phyloP scores from a whole-genome alignment of 1,140 invertebrate genomes.

The Heliconius himera region DNA sequence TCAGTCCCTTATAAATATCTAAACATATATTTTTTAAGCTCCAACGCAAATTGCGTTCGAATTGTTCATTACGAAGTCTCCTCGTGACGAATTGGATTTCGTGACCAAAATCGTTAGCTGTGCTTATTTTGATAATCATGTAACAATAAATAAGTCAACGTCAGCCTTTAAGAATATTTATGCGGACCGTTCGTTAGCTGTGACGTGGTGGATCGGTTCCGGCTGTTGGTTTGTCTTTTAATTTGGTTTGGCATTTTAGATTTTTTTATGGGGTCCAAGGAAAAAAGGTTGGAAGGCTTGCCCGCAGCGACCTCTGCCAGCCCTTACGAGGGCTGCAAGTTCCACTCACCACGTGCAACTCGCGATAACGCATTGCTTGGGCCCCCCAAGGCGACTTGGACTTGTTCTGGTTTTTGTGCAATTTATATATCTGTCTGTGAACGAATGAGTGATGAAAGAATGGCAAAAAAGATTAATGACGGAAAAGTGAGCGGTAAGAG shows the following conservation, averaged over 20 bases:
- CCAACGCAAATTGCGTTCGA: conserved; percentile 19
- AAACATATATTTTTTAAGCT: background rate
- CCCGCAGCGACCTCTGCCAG: too few species aligned
- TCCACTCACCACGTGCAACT: too few species aligned
- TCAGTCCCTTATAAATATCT: background rate
- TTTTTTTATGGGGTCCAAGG: too few species aligned
- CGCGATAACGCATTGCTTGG: too few species aligned
- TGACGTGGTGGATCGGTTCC: background rate
- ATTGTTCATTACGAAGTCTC: conserved; percentile 44
- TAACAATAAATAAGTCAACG: conserved; percentile 41
- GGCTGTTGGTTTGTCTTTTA: background rate
- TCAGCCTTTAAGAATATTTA: conserved; percentile 33
- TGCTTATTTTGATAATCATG: conserved; percentile 44
- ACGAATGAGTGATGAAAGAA: too few species aligned
- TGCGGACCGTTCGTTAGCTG: background rate
- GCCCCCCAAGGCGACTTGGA: too few species aligned
- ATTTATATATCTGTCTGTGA: too few species aligned
- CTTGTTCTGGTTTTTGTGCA: background rate
- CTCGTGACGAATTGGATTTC: conserved; percentile 44
- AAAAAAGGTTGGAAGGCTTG: too few species aligned
- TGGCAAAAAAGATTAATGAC: too few species aligned
- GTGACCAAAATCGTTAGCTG: conserved; percentile 51
- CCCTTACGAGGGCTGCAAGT: too few species aligned
- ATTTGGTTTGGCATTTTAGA: too few species aligned
- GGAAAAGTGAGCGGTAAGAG: too few species aligned